A percentile compares a stretch with the other conserved stretches of the same genome.
These are phyloP conservation scores for Ciona savignyi DNA, from an alignment of 23 tunicate species.

Conservation along the genomic window DNA sequence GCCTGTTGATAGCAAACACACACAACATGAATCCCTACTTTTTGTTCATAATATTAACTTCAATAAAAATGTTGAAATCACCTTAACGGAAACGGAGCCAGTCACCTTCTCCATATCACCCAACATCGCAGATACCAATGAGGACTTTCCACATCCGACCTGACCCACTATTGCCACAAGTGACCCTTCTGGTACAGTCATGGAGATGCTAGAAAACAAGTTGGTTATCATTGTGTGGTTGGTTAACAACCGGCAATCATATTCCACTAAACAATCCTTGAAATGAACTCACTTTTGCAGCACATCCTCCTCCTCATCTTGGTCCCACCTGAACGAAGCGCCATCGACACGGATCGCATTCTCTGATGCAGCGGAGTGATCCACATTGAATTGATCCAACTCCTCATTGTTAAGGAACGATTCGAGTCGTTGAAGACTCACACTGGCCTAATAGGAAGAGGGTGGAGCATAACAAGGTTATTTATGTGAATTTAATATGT, in stretches of 20 bases:
- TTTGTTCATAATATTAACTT: too few relatives aligned
- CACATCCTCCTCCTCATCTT: conserved; percentile 31
- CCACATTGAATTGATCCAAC: conserved; percentile 55
- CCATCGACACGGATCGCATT: conserved; percentile 27
- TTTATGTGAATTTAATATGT: too few relatives aligned
- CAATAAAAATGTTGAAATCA: too few relatives aligned
- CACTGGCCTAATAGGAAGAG: conserved; percentile 58
- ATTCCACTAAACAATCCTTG: too few relatives aligned
- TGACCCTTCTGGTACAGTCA: conserved; percentile 52
- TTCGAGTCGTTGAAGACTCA: conserved; percentile 71
- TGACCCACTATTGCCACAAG: conserved; percentile 95
- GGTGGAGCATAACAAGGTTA: not conserved
- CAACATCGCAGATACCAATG: conserved; percentile 71
- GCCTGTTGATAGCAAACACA: too few relatives aligned
- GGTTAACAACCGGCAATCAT: too few relatives aligned
- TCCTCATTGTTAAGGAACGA: conserved; percentile 71
- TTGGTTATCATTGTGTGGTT: too few relatives aligned
- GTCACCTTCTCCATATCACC: conserved; percentile 80
- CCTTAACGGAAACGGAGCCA: conserved; percentile 69
- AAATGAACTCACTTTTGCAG: conserved; percentile 21
- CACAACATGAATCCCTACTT: too few relatives aligned
- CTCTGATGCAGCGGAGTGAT: conserved; percentile 17
- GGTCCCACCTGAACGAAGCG: conserved; percentile 70
- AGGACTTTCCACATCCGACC: conserved; percentile 97
- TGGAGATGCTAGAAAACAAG: conserved; percentile 28